Percentiles rank a stretch among this genome's conserved stretches.
Conservation (phyloP, 2,113 vertebrate genomes). For the Gymnarchus niloticus region DNA sequence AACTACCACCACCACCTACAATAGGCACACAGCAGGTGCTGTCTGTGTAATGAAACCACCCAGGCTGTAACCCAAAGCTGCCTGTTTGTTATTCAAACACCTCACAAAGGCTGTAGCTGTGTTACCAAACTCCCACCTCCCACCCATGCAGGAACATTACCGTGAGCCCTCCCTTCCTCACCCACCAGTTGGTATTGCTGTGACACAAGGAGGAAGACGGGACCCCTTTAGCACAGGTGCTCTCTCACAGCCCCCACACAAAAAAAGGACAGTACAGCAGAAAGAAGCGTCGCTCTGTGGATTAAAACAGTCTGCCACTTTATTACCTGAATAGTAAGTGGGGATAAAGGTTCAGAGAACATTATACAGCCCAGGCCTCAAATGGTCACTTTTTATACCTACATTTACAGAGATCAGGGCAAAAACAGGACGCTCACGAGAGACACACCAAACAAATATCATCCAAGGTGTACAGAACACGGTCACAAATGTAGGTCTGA, state of each 20-base stretch:
- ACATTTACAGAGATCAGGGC: no score
- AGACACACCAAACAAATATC: no score
- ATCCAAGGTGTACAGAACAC: no score
- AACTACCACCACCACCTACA: conserved; percentile 22
- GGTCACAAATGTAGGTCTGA: no score
- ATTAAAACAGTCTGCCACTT: neutral
- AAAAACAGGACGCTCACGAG: no score
- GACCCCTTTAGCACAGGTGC: neutral
- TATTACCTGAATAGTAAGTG: neutral
- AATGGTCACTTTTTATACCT: no score
- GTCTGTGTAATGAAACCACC: neutral
- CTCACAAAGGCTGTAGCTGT: neutral
- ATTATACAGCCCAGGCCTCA: no score
- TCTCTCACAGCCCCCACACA: neutral
- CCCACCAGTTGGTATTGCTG: neutral
- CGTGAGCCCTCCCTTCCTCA: neutral
- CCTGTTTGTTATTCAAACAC: conserved; percentile 9
- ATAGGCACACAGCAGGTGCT: conserved; percentile 18
- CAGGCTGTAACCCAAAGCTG: conserved; percentile 11
- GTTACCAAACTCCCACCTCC: neutral
- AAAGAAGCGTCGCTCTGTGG: neutral
- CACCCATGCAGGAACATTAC: neutral
- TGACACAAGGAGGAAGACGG: neutral
- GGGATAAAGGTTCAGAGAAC: neutral
- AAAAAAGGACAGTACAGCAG: neutral